Evolutionary conservation across 53 echinoderm and acorn worm genomes (phyloP), one percentile per base, ranked within the genome.

Genomic region (Pentamera pediparva): DNA sequence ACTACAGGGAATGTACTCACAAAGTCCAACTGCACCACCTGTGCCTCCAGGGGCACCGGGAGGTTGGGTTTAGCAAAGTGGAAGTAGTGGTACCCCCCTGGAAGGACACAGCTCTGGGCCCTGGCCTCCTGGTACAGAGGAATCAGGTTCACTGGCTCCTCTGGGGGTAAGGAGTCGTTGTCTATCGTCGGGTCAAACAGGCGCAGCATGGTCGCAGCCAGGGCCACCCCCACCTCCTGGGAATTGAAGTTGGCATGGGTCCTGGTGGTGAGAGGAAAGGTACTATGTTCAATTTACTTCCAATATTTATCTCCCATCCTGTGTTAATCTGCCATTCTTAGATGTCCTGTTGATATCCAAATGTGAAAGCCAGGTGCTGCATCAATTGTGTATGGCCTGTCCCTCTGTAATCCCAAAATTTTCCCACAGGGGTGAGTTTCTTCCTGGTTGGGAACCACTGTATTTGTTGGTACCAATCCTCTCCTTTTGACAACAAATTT

Each of bases 121-220:
- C 91, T 95, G 39, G 90, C 82, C 37, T 86, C 79, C 20, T 49
- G 37, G 85, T 95, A 95, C 35, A 85, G 65, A 12, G 95, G 90
- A 40, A 95, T 95, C 12, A 95, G 87, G 54, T 84, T 81, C 36
- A 78, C 76, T 4, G 78, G 72, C 59, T 95, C 95, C 29, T 62
- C 73, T 7, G 95, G 95, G 0, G 95, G 95, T 22, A 60, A 37
- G 15, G 70, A n/a, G 74, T 91, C 86, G 21, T 85, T 91, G 67
- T 95, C 95, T 17, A 95, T 56, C 74, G 95, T 95, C 25, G 95
- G 95, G 73, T 95, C 95, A 85, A 95, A 95, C 37, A 95, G 83
- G 17, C 85, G 70, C 37, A 95, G 83, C 91, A 95, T 95, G 50
- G 91, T 95, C 35, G 87, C 75, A 18, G 95, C 90, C 72, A 94